Evolutionary conservation across 2,888 invertebrate genomes (phyloP).

Genomic region (Megamerina dolium): DNA sequence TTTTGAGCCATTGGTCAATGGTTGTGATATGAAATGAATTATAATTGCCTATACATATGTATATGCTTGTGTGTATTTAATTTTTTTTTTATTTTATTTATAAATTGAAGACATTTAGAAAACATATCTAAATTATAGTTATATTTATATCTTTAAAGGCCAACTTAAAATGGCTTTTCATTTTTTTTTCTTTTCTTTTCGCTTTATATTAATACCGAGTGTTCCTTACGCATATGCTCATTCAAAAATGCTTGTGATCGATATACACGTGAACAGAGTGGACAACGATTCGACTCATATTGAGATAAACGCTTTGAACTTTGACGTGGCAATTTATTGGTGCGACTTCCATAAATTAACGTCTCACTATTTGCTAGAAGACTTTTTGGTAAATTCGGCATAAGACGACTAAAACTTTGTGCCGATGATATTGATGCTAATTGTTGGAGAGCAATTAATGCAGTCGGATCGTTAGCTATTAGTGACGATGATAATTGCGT

Average conservation of each 20-base stretch:
- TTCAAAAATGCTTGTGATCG: slow-evolving; percentile 47
- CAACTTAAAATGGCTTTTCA: no score
- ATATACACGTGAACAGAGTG: slow-evolving; percentile 46
- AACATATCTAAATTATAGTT: no score
- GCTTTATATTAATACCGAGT: slow-evolving; percentile 45
- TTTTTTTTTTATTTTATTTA: no score
- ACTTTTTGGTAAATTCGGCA: slow-evolving; percentile 35
- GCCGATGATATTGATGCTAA: slow-evolving; percentile 43
- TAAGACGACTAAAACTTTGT: slow-evolving; percentile 34
- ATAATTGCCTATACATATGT: no score
- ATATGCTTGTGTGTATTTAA: no score
- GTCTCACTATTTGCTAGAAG: slow-evolving; percentile 32
- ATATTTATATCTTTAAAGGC: no score
- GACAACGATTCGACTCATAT: slow-evolving; percentile 45
- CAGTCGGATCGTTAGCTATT: slow-evolving; percentile 27
- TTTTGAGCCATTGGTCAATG: no score
- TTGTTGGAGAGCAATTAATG: slow-evolving; percentile 43
- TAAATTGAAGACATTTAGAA: no score
- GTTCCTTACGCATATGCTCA: slow-evolving; percentile 49
- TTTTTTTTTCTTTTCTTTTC: no score
- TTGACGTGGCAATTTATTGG: slow-evolving; percentile 32
- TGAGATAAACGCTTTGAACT: slow-evolving; percentile 32
- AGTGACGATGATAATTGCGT: neutral
- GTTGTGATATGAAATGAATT: no score
- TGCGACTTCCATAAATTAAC: slow-evolving; percentile 24